Percentiles rank a stretch among this genome's conserved stretches.
These are phyloP conservation scores for Labrus mixtus DNA, from an alignment of 2,113 vertebrate species.

Conservation along the genomic window DNA sequence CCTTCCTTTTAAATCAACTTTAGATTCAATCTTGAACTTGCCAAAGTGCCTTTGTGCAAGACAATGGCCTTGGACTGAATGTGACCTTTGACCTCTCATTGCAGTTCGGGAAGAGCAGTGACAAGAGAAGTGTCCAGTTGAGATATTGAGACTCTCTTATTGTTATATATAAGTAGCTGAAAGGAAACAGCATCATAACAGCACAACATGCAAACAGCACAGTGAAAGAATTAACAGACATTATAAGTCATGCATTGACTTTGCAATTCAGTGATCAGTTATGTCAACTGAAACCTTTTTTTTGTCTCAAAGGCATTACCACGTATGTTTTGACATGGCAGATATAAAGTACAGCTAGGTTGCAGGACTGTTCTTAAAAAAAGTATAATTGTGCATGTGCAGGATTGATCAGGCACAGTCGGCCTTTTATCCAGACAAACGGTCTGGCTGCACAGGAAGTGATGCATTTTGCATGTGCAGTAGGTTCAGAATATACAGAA, in stretches of 20 bases:
- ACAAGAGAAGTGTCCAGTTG: neutral
- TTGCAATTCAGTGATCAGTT: no score
- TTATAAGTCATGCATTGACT: no score
- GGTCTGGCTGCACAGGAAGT: conserved; percentile 17
- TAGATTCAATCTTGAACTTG: no score
- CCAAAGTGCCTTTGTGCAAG: neutral
- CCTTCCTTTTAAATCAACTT: neutral
- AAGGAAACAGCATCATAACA: neutral
- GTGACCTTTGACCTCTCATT: conserved; percentile 45
- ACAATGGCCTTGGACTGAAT: neutral
- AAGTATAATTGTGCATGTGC: neutral
- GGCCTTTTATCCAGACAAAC: neutral
- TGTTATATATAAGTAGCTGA: neutral
- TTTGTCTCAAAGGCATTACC: no score
- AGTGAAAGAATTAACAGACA: no score
- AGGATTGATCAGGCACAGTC: neutral
- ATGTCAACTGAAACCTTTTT: no score
- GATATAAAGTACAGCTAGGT: no score
- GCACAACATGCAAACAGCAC: neutral
- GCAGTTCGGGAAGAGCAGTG: neutral
- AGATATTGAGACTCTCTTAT: neutral
- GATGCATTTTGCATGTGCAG: conserved; percentile 30
- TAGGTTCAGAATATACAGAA: conserved; percentile 48
- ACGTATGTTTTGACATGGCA: no score
- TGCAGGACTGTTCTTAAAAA: no score